Evolutionary conservation across 92 coral and sea anemone genomes (phyloP), one percentile per base, ranked within the genome.

Genomic region (Plumapathes pennacea): DNA sequence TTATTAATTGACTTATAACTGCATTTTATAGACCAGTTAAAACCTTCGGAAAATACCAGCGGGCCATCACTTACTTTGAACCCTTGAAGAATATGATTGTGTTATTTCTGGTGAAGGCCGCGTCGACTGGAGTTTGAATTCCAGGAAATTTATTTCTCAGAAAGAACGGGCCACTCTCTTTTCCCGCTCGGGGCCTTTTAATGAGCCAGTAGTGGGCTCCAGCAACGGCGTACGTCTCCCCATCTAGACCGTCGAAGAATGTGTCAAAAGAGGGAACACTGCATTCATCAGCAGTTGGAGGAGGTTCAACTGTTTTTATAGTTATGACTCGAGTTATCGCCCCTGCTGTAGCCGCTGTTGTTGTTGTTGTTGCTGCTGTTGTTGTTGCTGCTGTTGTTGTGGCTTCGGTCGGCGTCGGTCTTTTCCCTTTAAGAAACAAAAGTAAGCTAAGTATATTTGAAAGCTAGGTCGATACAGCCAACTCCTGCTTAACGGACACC

Each of bases 71-170:
- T 82, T 69, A 77, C 72, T 52, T 21, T 42, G 82, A 68, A 44
- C 56, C 80, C 20, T 30, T 43, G 76, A 89, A 89, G 56, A 89
- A 79, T 19, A 84, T 72, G 10, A 61, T 37, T 20, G 79, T 68
- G 33, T 66, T 67, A 14, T 7, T 49, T 27, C 85, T 71, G 10
- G 45, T 64, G 52, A 79, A 84, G 7, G 84, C 97, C 7, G 97
- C 88, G 36, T 76, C 60, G 5, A 84, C 36, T 15, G 82, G 85
- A 10, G 85, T 60, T 15, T 24, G 57, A 43, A 84, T 65, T 6
- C 55, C 69, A 8, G 43, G 72, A 73, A 81, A 84, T 45, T 57
- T 63, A 32, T 67, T 63, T 29, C 13, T 53, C 4, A 83, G 56
- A 46, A 43, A 51, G 31, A 41, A 52, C 9, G 85, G 77, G 1